Percentiles rank a stretch among this genome's conserved stretches.
These are phyloP conservation scores for Distichodus sexfasciatus DNA, from an alignment of 2,797 vertebrate genomes.

Conservation along the genomic window DNA sequence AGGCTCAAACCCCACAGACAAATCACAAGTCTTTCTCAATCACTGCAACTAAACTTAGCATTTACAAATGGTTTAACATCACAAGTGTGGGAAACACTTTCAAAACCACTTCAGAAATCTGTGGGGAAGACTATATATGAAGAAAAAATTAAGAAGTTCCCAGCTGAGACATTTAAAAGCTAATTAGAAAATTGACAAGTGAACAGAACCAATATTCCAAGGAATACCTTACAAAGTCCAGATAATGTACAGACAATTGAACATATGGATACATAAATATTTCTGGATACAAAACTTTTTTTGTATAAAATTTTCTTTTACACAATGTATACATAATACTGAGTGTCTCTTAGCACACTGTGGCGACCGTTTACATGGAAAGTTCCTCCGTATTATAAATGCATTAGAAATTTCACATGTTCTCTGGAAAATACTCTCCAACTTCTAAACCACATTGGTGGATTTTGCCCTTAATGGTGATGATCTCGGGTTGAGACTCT, in stretches of 20 bases:
- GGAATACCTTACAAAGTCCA: constrained; percentile 43
- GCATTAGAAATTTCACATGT: constrained; percentile 33
- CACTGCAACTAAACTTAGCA: constrained; percentile 52
- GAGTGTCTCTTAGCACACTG: constrained; percentile 57
- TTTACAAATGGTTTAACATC: constrained; percentile 42
- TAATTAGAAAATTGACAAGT: constrained; percentile 40
- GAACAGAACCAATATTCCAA: constrained; percentile 44
- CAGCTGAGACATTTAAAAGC: constrained; percentile 51
- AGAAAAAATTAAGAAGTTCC: constrained; percentile 36
- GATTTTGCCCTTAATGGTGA: constrained; percentile 55
- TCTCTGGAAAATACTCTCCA: constrained; percentile 24
- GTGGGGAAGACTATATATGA: not conserved
- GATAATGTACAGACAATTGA: constrained; percentile 42
- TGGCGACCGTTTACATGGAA: constrained; percentile 26
- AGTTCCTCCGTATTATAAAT: constrained; percentile 12
- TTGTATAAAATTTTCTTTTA: constrained; percentile 57
- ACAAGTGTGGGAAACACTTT: constrained; percentile 47
- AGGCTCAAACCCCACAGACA: constrained; percentile 50
- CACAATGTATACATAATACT: constrained; percentile 75
- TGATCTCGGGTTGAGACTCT: constrained; percentile 57
- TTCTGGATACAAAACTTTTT: constrained; percentile 60
- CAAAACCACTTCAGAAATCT: constrained; percentile 30
- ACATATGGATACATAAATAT: constrained; percentile 61
- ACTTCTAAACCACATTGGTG: constrained; percentile 8
- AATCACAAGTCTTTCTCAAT: constrained; percentile 45